Base-by-base conservation (phyloP, 1,140 invertebrate species). In the Trypoxylus dichotomus region DNA sequence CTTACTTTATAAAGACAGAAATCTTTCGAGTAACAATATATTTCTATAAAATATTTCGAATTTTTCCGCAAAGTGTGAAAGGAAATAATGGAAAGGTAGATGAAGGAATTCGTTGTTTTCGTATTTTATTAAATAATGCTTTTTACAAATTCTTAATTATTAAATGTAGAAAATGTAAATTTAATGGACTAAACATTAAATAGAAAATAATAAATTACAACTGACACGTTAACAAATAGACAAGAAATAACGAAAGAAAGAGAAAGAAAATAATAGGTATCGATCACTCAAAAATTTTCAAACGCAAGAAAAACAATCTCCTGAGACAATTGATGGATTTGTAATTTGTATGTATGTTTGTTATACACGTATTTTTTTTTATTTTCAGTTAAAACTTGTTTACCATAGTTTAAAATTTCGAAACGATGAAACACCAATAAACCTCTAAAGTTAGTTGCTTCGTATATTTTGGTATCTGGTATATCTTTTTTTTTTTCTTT, bases 171-270 rank as follows among this genome's bases (percentile, higher is more conserved):
- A 63, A 63, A 63, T 24, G 60, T 63, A 63, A 63, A 63, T 63
- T 63, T 63, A 63, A 63, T 63, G 60, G 60, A 63, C 13, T 63
- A 63, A 27, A 63, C 60, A 63, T 63, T 63, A 63, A 63, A 63
- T 63, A 63, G 25, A 63, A 63, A 63, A 63, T 63, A 63, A 63
- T 63, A 63, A 63, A 63, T 63, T 63, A 63, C 60, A 63, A 63
- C 60, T 63, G 60, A 63, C 5, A 63, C 3, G 60, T 63, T 63
- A 63, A 63, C 60, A 63, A 63, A 63, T 58, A 58, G 15, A 58
- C 47, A 63, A 63, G 21, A 24, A 47, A 24, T 63, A 63, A 63
- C 25, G 43, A 63, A 63, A 2, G 24, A 24, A 25, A 58, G 19
- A 63, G 60, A 19, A 19, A 6, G 60, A 25, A 63, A 24, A 24